These are phyloP conservation scores for Intellagama lesueurii DNA, from an alignment of 2,797 vertebrate species.

Conservation along the genomic window DNA sequence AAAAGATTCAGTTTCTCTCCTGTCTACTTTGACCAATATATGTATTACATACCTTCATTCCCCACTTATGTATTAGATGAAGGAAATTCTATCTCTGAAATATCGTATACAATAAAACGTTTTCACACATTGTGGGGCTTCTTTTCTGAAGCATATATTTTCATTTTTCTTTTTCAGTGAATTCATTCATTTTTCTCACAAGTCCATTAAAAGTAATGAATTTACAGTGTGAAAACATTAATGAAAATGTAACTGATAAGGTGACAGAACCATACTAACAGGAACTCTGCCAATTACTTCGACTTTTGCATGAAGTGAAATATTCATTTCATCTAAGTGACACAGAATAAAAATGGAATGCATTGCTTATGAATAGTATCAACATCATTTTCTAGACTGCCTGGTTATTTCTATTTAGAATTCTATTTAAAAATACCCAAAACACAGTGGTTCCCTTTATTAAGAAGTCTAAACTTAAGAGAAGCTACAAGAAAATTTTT, in stretches of 20 bases:
- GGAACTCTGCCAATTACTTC: too few species aligned
- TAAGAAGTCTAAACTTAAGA: neutral
- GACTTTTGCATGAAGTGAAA: neutral
- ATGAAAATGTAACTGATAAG: neutral
- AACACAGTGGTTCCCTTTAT: neutral
- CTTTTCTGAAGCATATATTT: neutral
- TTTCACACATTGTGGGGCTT: neutral
- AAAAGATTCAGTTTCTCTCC: too few species aligned
- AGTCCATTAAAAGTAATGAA: neutral
- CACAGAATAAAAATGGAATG: conserved; percentile 28
- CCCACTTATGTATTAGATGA: neutral
- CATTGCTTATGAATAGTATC: neutral
- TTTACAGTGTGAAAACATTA: neutral
- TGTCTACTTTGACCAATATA: neutral
- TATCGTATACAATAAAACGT: neutral
- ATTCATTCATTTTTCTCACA: neutral
- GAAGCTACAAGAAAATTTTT: conserved; percentile 14
- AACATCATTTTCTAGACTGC: neutral
- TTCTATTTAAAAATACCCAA: conserved; percentile 2
- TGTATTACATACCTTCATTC: neutral
- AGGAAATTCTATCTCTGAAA: neutral
- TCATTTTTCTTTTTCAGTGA: neutral
- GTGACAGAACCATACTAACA: neutral
- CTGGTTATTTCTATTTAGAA: conserved; percentile 31
- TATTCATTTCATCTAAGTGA: neutral